A percentile compares a stretch with the other conserved stretches of the same genome.
Conservation (phyloP, 1,140 invertebrate genomes). For the Tetramorium parvispinum region DNA sequence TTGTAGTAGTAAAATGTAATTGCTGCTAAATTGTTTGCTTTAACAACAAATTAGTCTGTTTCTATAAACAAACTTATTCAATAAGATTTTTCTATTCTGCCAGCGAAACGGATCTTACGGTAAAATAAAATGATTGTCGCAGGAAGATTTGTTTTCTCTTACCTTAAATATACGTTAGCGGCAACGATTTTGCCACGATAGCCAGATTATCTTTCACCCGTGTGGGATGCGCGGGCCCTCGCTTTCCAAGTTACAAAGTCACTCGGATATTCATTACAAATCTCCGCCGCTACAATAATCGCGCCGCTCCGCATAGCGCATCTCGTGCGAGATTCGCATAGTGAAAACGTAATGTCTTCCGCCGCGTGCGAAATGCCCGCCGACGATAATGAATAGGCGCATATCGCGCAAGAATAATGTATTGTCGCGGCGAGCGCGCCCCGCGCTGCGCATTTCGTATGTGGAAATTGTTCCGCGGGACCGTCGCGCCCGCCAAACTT, state of each 20-base stretch:
- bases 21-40: neutral
- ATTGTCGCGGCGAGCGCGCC: neutral
- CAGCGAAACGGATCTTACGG: neutral
- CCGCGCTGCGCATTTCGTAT: conserved; percentile 3
- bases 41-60: neutral
- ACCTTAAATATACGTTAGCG: neutral
- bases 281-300: conserved; percentile 16
- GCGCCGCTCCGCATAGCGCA: neutral
- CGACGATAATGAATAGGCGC: conserved; percentile 49
- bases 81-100: neutral
- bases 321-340: conserved; percentile 30
- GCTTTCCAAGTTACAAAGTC: conserved; percentile 4
- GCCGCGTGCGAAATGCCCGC: conserved; percentile 24
- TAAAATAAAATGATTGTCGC: neutral
- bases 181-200: neutral
- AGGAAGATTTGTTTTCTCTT: neutral
- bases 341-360: conserved; percentile 47
- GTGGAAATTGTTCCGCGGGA: conserved; percentile 9
- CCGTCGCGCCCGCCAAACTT: neutral
- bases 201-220: neutral
- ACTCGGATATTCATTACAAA: conserved; percentile 28
- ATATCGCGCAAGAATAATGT: conserved; percentile 34
- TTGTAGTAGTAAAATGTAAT: neutral
- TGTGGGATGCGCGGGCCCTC: neutral
- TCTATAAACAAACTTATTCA: neutral